Base-by-base conservation (phyloP, 2,888 invertebrate genomes). In the Eristalis tenax region DNA sequence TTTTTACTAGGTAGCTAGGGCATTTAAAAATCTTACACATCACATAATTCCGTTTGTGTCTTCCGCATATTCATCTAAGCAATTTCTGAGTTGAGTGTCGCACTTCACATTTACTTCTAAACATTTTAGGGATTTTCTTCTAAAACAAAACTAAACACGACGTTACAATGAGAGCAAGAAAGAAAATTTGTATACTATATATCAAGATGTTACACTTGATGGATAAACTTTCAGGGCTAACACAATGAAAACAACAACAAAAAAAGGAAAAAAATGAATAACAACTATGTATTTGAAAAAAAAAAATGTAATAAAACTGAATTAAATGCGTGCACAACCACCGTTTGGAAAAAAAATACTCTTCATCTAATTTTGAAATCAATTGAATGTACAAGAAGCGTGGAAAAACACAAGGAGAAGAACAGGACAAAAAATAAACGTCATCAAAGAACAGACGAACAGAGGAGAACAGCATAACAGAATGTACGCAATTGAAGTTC, bases 251-350 rank as follows among this genome's bases (percentile, higher is more conserved):
- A 43, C 73, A 50, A 18, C 50, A 50, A 50, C n/a, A 70, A 73
- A 83, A 69, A 32, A 6, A 32, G 8, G 68, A 78, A 22, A 70
- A 83, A 79, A 40, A 73, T 69, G 88, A 89, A 59, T 15, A 59
- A 59, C 38, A 38, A 11, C 83, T 89, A 90, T 4, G n/a, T 43
- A 43, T 50, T 50, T 50, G 1, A 50, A 50, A 32, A 32, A 32
- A 32, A 32, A 32, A 32, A 28, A 28, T 5, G 0, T 28, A 28
- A 89, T 56, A 59, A 66, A 65, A 69, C 61, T 80, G 57, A 76
- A 76, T 66, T 89, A 91, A 92, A 91, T 92, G 92, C 92, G 92
- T 92, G 92, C 92, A 92, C 92, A 92, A 92, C 91, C 91, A 91
- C 91, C 90, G 90, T 86, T 89, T 82, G 76, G 69, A 88, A 88